These are phyloP conservation scores for Osmerus mordax DNA, from an alignment of 2,113 vertebrate species.

Conservation along the genomic window DNA sequence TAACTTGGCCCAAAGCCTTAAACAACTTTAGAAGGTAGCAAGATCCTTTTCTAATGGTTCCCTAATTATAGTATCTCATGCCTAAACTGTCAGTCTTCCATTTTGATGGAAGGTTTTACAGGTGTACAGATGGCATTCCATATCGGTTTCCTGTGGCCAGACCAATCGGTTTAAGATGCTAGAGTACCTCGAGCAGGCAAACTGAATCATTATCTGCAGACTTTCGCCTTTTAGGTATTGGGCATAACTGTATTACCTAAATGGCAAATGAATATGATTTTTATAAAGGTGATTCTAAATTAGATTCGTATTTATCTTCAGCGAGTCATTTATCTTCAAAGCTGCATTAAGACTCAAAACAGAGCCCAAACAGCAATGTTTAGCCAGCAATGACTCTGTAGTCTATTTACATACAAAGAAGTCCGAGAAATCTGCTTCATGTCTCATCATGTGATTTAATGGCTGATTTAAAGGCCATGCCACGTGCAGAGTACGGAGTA, in stretches of 20 bases:
- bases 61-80: constrained; percentile 20
- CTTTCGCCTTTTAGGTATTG: too few species aligned
- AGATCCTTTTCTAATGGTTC: constrained; percentile 28
- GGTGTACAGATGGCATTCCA: constrained; percentile 11
- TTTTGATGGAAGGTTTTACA: constrained; percentile 22
- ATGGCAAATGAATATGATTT: constrained; percentile 43
- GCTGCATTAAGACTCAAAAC: constrained; percentile 39
- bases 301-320: constrained; percentile 31
- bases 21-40: constrained; percentile 5
- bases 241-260: too few species aligned
- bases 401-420: constrained; percentile 61
- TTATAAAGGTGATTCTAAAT: constrained; percentile 44
- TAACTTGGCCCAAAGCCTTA: constrained; percentile 15
- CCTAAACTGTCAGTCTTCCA: constrained; percentile 12
- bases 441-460: constrained; percentile 65
- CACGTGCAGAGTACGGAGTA: constrained; percentile 57
- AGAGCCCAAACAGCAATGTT: constrained; percentile 59
- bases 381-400: constrained; percentile 54
- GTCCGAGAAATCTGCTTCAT: constrained; percentile 55
- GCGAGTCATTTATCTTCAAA: constrained; percentile 30
- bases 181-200: too few species aligned
- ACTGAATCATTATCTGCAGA: too few species aligned
- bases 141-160: neutral
- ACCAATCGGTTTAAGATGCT: too few species aligned
- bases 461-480: constrained; percentile 37